Conservation (phyloP, 2,888 invertebrate species). For the Plebejus anna region DNA sequence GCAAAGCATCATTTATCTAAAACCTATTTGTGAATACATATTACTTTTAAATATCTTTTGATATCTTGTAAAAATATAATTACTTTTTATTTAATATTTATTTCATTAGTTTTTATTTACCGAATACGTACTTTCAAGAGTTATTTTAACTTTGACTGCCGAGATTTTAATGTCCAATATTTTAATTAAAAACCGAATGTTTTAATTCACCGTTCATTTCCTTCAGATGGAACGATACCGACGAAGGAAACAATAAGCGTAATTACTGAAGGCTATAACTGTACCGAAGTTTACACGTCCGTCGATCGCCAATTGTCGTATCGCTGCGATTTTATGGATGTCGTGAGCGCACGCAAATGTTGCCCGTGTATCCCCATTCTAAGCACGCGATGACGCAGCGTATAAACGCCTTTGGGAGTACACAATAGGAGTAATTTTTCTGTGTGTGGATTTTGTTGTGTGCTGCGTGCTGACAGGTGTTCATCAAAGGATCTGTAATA, state of each 20-base stretch:
- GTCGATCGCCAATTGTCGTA: constrained; percentile 53
- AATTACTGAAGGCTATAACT: constrained; percentile 29
- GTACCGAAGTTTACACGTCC: constrained; percentile 37
- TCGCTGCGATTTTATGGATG: constrained; percentile 54
- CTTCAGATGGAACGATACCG: constrained; percentile 13
- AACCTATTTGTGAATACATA: too few relatives aligned
- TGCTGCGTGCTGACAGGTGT: neutral
- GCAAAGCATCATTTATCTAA: too few relatives aligned
- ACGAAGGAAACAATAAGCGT: constrained; percentile 26
- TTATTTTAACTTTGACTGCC: neutral
- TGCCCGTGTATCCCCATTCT: constrained; percentile 33
- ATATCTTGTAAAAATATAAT: too few relatives aligned
- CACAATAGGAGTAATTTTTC: neutral
- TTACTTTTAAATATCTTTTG: too few relatives aligned
- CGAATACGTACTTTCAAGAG: neutral
- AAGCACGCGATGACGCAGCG: neutral
- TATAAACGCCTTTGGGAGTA: neutral
- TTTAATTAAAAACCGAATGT: neutral
- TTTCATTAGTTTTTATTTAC: too few relatives aligned
- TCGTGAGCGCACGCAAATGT: constrained; percentile 53
- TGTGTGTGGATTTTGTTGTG: neutral
- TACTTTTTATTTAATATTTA: too few relatives aligned
- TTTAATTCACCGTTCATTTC: constrained; percentile 6
- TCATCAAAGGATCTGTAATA: constrained; percentile 43
- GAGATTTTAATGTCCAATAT: neutral